phyloP scores from a whole-genome alignment of 2,113 vertebrate species.

The Oceanites oceanicus region DNA sequence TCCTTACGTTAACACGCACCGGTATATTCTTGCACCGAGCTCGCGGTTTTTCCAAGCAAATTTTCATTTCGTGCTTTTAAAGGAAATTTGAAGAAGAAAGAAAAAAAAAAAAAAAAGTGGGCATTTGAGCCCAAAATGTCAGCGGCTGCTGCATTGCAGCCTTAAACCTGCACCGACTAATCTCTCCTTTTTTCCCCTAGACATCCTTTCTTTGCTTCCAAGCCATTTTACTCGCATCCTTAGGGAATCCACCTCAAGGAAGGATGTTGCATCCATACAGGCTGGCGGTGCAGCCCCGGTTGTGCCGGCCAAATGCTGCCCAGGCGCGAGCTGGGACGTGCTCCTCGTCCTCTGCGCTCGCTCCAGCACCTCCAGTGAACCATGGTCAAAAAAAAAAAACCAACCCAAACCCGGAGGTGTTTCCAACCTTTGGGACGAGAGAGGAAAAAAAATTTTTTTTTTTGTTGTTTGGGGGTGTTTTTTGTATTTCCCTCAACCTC shows the following conservation, averaged over 20 bases:
- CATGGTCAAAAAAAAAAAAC: neutral
- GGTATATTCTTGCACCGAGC: neutral
- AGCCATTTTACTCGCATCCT: conserved; percentile 9
- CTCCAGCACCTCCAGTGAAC: neutral
- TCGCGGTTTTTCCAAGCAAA: neutral
- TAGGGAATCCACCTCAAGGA: conserved; percentile 44
- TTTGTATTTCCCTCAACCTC: neutral
- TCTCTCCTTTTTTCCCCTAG: conserved; percentile 32
- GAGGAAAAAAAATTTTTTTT: neutral
- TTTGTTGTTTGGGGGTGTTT: neutral
- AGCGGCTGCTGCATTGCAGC: conserved; percentile 54
- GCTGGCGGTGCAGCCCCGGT: neutral
- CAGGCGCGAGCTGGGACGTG: neutral
- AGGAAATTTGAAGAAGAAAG: neutral
- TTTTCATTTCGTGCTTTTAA: neutral
- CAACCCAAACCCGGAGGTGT: neutral
- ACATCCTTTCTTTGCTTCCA: conserved; percentile 42
- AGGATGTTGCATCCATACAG: neutral
- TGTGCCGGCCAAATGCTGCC: neutral
- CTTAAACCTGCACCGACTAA: conserved; percentile 48
- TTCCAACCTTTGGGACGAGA: neutral
- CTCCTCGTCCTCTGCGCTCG: neutral
- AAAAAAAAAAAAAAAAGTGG: neutral
- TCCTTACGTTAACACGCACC: neutral
- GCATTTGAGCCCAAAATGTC: conserved; percentile 49